Conservation (phyloP, 2,113 vertebrate species). For the Gymnogyps californianus region DNA sequence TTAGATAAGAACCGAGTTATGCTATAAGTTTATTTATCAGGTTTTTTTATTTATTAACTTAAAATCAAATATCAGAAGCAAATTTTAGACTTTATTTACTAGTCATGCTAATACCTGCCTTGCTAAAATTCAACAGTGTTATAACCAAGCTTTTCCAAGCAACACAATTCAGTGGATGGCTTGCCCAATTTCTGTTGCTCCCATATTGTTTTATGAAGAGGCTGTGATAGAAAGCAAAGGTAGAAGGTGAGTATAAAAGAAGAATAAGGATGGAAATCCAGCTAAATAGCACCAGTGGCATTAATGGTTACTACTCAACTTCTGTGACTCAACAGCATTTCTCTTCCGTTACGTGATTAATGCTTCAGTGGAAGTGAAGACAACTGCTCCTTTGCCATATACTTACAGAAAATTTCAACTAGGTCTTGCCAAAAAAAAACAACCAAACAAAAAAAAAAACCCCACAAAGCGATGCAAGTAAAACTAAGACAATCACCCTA, state of each 20-base stretch:
- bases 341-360: not conserved
- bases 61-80: not conserved
- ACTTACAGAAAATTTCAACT: not conserved
- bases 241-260: not conserved
- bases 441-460: not conserved
- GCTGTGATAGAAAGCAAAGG: not conserved
- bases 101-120: not conserved
- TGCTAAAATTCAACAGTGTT: not conserved
- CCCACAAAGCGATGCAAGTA: not conserved
- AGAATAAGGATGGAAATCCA: not conserved
- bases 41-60: not conserved
- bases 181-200: not conserved
- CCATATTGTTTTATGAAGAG: not conserved
- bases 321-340: not conserved
- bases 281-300: not conserved
- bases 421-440: not conserved
- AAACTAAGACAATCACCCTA: not conserved
- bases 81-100: not conserved
- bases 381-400: not conserved
- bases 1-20: not conserved
- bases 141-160: not conserved
- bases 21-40: too few relatives aligned
- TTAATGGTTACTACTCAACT: not conserved
- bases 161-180: not conserved
- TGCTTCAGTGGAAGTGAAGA: not conserved